Evolutionary conservation across 2,888 invertebrate genomes (phyloP), one percentile per base, ranked within the genome.

Genomic region (Cephus sareptanus): DNA sequence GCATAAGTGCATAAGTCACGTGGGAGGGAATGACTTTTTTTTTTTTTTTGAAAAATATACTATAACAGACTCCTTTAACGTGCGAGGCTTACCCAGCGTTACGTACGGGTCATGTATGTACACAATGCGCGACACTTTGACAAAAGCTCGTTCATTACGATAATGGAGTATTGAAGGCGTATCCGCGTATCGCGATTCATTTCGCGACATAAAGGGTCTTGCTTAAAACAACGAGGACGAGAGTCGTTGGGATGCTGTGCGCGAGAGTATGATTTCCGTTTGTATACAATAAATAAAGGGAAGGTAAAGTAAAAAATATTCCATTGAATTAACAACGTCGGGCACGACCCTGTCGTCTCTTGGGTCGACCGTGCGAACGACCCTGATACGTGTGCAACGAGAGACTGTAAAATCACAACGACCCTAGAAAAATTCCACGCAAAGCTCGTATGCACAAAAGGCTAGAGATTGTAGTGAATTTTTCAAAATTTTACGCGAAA

Each of bases 101-200:
- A 40, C 4, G 15, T 56, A 56, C 9, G 9, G 56, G 23, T 3
- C 23, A 56, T 9, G 56, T 56, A 56, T 23, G 56, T 23, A 23
- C 56, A 56, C 56, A 56, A 56, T 23, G 23, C 23, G 56, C 56
- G 56, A 56, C 71, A 71, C 71, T 23, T 15, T 11, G 31, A 71
- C 71, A 34, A 87, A 87, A 86, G 84, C 82, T 40, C 77, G 83
- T 86, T 87, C 86, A 85, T 87, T 87, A 87, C 84, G 84, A 85
- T 86, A 87, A 87, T 87, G 84, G 84, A 76, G 77, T 79, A 78
- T 77, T 76, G 82, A 81, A 82, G 77, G 79, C 81, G 77, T 77
- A 69, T 78, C 71, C 75, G 76, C 79, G 73, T 69, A 76, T 35
- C 71, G 13, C 34, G 34, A 34, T 71, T n/a, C 23, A 23, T 56